These are phyloP conservation scores for Scaptomyza parva DNA, from an alignment of 2,888 invertebrate genomes.

Conservation along the genomic window DNA sequence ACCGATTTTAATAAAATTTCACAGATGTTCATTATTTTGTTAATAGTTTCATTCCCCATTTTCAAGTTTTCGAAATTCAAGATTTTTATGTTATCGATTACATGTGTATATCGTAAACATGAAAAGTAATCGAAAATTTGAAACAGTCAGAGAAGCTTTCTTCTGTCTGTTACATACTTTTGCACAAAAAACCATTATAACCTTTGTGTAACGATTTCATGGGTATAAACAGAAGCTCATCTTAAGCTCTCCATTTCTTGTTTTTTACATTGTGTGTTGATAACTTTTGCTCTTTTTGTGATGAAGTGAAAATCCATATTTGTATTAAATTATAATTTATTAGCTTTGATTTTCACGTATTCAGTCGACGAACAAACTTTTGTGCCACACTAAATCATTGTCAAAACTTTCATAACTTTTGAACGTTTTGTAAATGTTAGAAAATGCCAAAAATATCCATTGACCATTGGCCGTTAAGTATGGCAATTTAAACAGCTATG, in stretches of 20 bases:
- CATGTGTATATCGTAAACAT: too few relatives aligned
- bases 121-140: too few relatives aligned
- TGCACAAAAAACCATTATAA: too few relatives aligned
- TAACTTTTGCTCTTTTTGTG: neutral
- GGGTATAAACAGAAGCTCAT: too few relatives aligned
- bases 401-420: conserved; percentile 43
- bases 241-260: neutral
- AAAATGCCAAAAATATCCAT: conserved; percentile 21
- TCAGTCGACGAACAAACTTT: conserved; percentile 15
- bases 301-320: neutral
- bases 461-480: conserved; percentile 31
- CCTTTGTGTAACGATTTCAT: too few relatives aligned
- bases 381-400: conserved; percentile 36
- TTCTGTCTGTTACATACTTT: too few relatives aligned
- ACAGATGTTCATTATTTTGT: too few relatives aligned
- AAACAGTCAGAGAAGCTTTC: too few relatives aligned
- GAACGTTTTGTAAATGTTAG: conserved; percentile 19
- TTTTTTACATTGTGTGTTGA: neutral
- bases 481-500: conserved; percentile 37
- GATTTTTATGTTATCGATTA: too few relatives aligned
- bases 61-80: too few relatives aligned
- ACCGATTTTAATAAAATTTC: too few relatives aligned
- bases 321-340: neutral
- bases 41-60: too few relatives aligned
- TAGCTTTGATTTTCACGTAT: conserved; percentile 1